Base-by-base conservation (phyloP, 2,113 vertebrate species). In the Burhinus bistriatus region DNA sequence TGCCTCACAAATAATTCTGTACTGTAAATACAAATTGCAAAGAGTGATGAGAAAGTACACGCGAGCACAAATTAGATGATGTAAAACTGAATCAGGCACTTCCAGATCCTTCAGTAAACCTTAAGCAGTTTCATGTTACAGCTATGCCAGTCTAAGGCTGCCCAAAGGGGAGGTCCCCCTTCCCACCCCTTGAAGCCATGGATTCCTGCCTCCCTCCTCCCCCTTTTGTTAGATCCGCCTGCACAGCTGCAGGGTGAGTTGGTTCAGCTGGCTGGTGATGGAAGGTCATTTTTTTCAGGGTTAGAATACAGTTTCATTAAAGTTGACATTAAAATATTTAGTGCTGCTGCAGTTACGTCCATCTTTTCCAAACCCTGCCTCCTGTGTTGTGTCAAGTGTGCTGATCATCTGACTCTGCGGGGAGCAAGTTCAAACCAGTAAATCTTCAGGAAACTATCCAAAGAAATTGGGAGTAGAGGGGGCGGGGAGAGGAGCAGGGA, bases 311-410 rank as follows among this genome's bases (percentile, higher is more conserved):
- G 57, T 57, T 84, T 91, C 95, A 87, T 84, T 91, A 72, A 75
- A 89, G 40, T 0, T 82, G 91, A 93, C 93, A 57, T 81, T 68
- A 87, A 96, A 96, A 82, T 76, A 91, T 69, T 78, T 93, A 84
- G 44, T 65, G 70, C 65, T 79, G 73, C 61, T 93, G 78, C 73
- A 93, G 61, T 87, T 89, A 72, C 0, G 32, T 71, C 62, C 83
- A 51, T 72, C 79, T 91, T 76, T n/a, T 80, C 47, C 79, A 75
- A 76, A 92, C 70, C 70, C 36, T 71, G 40, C 82, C 58, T 92
- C 82, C 89, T 89, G 65, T 34, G 42, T 87, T 82, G 36, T 38
- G 52, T 95, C 87, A 94, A 82, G 83, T 30, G 29, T 52, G 73
- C 73, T 49, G 52, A 81, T 89, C 25, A 8, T 54, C 89, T 73